A percentile compares a stretch with the other conserved stretches of the same genome.
Evolutionary conservation across 2,888 invertebrate genomes (phyloP).

Genomic region (Drosophila tripunctata): DNA sequence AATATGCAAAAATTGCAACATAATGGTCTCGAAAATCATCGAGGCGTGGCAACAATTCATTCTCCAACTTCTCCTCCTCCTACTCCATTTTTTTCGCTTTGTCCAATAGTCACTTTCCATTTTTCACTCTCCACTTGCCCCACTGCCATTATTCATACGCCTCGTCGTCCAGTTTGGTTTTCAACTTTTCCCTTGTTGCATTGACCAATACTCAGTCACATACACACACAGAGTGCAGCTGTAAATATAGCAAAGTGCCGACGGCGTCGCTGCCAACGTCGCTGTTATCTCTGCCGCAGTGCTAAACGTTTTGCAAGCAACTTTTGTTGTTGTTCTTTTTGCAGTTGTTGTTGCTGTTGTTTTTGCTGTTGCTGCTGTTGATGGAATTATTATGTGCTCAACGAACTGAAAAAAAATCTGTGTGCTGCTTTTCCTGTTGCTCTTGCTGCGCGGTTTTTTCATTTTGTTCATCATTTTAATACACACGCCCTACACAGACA

Average conservation of each 20-base stretch:
- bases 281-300: conserved; percentile 30
- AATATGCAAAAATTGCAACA: conserved; percentile 24
- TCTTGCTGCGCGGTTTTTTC: conserved; percentile 35
- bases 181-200: conserved; percentile 14
- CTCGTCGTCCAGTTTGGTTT: conserved; percentile 28
- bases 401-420: conserved; percentile 74
- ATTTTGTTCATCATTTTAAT: conserved; percentile 51
- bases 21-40: conserved; percentile 38
- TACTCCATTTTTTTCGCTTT: not conserved
- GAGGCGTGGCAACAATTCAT: conserved; percentile 38
- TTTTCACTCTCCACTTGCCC: conserved; percentile 20
- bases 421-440: conserved; percentile 48
- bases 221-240: conserved; percentile 30
- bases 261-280: conserved; percentile 25
- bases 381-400: conserved; percentile 80
- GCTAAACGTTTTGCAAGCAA: conserved; percentile 48
- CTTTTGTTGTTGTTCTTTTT: conserved; percentile 22
- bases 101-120: not conserved
- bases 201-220: conserved; percentile 23
- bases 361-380: conserved; percentile 54
- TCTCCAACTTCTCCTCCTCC: not conserved
- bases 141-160: conserved; percentile 47
- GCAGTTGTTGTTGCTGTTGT: conserved; percentile 2
- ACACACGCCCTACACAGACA: conserved; percentile 22
- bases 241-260: conserved; percentile 40